phyloP scores from a whole-genome alignment of 2,797 vertebrate species.

The Tympanoctomys barrerae region DNA sequence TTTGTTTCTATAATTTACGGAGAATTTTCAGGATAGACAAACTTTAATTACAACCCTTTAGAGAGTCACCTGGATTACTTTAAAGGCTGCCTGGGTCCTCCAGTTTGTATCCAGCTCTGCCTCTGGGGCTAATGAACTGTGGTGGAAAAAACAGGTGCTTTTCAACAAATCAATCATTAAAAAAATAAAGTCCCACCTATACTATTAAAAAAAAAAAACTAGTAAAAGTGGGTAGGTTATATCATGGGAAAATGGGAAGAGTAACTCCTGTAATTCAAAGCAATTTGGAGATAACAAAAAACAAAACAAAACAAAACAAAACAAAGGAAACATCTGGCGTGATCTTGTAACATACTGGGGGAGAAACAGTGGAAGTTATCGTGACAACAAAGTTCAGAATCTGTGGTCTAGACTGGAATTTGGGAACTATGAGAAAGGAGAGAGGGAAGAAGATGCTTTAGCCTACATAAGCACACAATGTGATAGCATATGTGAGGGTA shows the following conservation, averaged over 20 bases:
- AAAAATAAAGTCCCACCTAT: not conserved
- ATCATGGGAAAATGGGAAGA: not conserved
- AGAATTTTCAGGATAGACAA: slow-evolving; percentile 41
- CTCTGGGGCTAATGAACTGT: slow-evolving; percentile 31
- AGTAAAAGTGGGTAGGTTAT: not conserved
- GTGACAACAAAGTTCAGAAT: not conserved
- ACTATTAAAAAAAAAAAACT: slow-evolving; percentile 9
- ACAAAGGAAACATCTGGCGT: not conserved
- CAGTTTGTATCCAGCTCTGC: not conserved
- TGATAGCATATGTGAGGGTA: not conserved
- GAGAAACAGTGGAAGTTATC: not conserved
- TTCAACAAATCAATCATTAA: slow-evolving; percentile 9
- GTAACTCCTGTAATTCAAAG: not conserved
- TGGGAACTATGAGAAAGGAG: not conserved
- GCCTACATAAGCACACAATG: not conserved
- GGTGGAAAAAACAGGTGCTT: slow-evolving; percentile 35
- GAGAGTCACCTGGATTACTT: slow-evolving; percentile 57
- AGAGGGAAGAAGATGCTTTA: not conserved
- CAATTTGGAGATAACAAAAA: not conserved
- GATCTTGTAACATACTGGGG: not conserved
- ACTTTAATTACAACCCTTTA: slow-evolving; percentile 61
- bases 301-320: no score
- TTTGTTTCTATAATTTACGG: slow-evolving; percentile 19
- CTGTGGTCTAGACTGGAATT: not conserved
- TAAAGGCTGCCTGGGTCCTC: not conserved